Percentiles rank a stretch among this genome's conserved stretches.
Conservation (phyloP, 2,797 vertebrate genomes). For the Peromyscus eremicus region DNA sequence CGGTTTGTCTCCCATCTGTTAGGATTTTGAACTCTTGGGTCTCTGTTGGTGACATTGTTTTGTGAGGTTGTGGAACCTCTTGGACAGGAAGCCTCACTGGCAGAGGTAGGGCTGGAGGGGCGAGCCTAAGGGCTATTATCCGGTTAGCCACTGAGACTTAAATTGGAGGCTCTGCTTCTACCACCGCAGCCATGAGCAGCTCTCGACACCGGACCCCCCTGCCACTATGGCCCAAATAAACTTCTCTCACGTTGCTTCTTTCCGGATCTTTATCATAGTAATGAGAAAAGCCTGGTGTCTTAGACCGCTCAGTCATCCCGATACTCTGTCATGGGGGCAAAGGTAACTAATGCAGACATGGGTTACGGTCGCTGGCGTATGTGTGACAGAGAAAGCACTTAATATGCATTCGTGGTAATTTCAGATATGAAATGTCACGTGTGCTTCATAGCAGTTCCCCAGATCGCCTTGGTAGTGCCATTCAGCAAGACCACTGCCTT, state of each 20-base stretch:
- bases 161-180: no score
- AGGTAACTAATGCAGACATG: background rate
- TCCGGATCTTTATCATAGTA: background rate
- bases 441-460: background rate
- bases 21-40: background rate
- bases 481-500: background rate
- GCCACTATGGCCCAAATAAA: background rate
- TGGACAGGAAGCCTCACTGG: background rate
- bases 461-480: background rate
- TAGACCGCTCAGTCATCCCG: fast-evolving
- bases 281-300: background rate
- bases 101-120: background rate
- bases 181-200: background rate
- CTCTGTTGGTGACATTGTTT: background rate
- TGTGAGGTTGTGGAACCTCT: background rate
- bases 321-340: background rate
- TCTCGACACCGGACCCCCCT: background rate
- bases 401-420: background rate
- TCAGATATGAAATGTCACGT: background rate
- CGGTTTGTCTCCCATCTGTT: background rate
- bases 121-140: background rate
- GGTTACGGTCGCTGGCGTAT: no score
- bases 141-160: background rate
- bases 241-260: background rate
- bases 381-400: background rate